Evolutionary conservation across 2,113 vertebrate species (phyloP).

Genomic region (Nothoprocta pentlandii): DNA sequence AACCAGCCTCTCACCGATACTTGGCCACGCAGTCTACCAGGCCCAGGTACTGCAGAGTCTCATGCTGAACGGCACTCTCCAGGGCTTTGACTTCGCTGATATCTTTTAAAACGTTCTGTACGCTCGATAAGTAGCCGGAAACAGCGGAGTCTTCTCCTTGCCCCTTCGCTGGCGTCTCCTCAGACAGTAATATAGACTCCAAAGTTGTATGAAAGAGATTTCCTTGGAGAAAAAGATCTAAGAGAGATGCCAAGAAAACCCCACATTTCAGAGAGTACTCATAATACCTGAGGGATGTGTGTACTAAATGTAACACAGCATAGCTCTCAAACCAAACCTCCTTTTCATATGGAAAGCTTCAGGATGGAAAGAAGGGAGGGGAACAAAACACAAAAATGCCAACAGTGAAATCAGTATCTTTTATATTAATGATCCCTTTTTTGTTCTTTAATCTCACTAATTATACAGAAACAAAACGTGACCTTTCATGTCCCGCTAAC

Average conservation of each 20-base stretch:
- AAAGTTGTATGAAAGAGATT: slow-evolving; percentile 87
- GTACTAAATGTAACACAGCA: neutral
- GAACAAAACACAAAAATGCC: neutral
- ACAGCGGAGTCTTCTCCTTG: slow-evolving; percentile 10
- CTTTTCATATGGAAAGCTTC: neutral
- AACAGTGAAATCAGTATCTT: neutral
- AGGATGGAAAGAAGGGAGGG: neutral
- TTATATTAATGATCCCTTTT: neutral
- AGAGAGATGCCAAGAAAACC: neutral
- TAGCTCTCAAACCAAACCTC: neutral
- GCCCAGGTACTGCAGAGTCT: slow-evolving; percentile 85
- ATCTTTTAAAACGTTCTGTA: slow-evolving; percentile 85
- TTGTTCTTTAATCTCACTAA: neutral
- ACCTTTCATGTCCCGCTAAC: neutral
- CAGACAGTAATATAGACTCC: slow-evolving; percentile 81
- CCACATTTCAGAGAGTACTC: neutral
- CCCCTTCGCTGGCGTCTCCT: slow-evolving; percentile 4
- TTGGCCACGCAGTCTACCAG: slow-evolving; percentile 93
- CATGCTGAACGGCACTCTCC: slow-evolving; percentile 90
- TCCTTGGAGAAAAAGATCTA: slow-evolving; percentile 91
- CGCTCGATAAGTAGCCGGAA: slow-evolving; percentile 86
- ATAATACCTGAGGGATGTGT: neutral
- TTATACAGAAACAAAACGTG: neutral
- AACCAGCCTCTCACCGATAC: slow-evolving; percentile 84
- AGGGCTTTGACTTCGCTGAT: slow-evolving; percentile 85